Percentiles rank a stretch among this genome's conserved stretches.
These are phyloP conservation scores for Sinocyclocheilus anophthalmus DNA, from an alignment of 2,113 vertebrate species.

Conservation along the genomic window DNA sequence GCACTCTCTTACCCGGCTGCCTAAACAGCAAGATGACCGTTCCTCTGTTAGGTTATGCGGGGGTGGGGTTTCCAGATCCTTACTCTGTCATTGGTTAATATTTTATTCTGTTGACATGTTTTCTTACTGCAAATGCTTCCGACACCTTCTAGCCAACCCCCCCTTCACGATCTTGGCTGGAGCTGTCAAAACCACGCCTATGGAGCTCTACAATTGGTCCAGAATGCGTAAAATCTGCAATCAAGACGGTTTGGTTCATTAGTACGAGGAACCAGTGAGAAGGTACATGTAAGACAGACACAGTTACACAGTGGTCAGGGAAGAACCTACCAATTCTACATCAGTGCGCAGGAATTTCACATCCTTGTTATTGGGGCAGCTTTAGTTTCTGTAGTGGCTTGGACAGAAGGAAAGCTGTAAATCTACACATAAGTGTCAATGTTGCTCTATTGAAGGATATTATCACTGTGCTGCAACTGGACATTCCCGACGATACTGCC, in stretches of 20 bases:
- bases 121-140: conserved; percentile 94
- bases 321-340: conserved; percentile 68
- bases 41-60: conserved; percentile 62
- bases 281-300: conserved; percentile 79
- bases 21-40: conserved; percentile 20
- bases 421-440: conserved; percentile 40
- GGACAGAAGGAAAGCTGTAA: conserved; percentile 23
- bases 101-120: conserved; percentile 99
- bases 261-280: conserved; percentile 75
- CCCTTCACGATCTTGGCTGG: conserved; percentile 72
- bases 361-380: conserved; percentile 39
- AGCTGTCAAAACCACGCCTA: conserved; percentile 84
- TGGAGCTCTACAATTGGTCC: conserved; percentile 80
- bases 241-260: conserved; percentile 84
- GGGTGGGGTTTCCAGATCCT: conserved; percentile 87
- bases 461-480: conserved; percentile 41
- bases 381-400: conserved; percentile 34
- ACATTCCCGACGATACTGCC: conserved; percentile 39
- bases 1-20: conserved; percentile 46
- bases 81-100: conserved; percentile 92
- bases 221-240: conserved; percentile 85
- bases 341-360: conserved; percentile 51
- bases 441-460: conserved; percentile 50
- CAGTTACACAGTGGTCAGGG: conserved; percentile 74
- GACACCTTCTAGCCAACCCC: conserved; percentile 86